A percentile compares a stretch with the other conserved stretches of the same genome.
phyloP scores from a whole-genome alignment of 2,113 vertebrate genomes.

The Platichthys flesus region DNA sequence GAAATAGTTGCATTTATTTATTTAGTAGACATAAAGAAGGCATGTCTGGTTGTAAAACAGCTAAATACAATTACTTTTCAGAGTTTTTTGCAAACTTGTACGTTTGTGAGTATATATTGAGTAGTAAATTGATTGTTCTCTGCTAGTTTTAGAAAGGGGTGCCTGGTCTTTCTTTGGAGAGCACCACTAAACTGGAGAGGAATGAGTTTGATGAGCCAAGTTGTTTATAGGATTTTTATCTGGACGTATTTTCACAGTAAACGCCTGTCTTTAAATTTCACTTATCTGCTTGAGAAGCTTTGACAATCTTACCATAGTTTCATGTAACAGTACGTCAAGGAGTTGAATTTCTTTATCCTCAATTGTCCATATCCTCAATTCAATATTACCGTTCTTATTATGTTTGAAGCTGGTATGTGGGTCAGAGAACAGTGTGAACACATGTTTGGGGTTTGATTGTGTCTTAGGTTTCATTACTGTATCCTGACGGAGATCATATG shows the following conservation, averaged over 20 bases:
- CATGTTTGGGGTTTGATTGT: neutral
- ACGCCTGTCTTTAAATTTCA: neutral
- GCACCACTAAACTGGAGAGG: neutral
- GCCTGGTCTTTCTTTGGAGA: neutral
- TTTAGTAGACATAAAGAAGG: neutral
- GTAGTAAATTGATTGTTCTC: neutral
- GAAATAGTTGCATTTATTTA: neutral
- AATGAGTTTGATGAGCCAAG: no score
- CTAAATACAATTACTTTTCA: no score
- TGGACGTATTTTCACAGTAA: neutral
- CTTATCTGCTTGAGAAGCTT: neutral
- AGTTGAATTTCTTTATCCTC: neutral
- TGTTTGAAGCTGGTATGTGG: conserved; percentile 31
- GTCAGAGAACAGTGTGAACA: conserved; percentile 30
- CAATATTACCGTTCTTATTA: conserved; percentile 1
- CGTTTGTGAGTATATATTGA: neutral
- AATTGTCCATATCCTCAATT: conserved; percentile 3
- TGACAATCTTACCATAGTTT: neutral
- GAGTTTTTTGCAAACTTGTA: no score
- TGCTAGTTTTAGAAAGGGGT: neutral
- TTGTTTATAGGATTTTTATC: no score
- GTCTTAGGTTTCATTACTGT: neutral
- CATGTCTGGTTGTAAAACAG: no score
- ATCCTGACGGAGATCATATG: no score
- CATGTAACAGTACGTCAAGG: neutral